Conservation (phyloP, 1,140 invertebrate species). For the Ostrea edulis region DNA sequence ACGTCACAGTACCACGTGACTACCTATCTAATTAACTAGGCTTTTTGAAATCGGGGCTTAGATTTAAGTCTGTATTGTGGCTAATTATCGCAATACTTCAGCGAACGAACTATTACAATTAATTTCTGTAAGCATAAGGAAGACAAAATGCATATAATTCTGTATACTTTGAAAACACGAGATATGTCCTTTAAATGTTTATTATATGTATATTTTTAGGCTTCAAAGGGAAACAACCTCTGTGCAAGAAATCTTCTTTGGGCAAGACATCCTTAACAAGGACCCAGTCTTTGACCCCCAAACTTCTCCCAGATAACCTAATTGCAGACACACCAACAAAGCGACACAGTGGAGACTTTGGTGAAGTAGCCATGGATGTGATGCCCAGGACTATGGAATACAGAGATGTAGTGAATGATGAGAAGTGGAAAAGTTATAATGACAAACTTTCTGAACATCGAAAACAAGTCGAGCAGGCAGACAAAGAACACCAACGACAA, state of each 20-base stretch:
- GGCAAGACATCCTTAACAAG: conserved; percentile 65
- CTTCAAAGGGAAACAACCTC: conserved; percentile 56
- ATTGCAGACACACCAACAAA: background rate
- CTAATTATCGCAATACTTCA: too few relatives aligned
- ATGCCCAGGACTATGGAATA: conserved; percentile 9
- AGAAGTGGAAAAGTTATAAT: conserved; percentile 57
- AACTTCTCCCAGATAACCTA: conserved; percentile 40
- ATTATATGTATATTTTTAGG: conserved; percentile 46
- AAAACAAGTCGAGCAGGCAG: conserved; percentile 64
- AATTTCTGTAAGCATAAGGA: too few relatives aligned
- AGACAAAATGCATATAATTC: too few relatives aligned
- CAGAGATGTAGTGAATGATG: conserved; percentile 47
- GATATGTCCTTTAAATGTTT: background rate
- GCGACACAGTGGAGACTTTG: conserved; percentile 36
- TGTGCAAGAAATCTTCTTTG: conserved; percentile 37
- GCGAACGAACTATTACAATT: too few relatives aligned
- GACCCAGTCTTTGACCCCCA: conserved; percentile 66
- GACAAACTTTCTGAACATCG: conserved; percentile 65
- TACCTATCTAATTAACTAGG: too few relatives aligned
- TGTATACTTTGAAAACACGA: too few relatives aligned
- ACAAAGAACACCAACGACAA: conserved; percentile 51
- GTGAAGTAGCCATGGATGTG: conserved; percentile 14
- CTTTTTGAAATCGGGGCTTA: too few relatives aligned
- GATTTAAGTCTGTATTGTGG: too few relatives aligned
- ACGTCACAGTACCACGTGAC: too few relatives aligned